Evolutionary conservation across 2,113 vertebrate species (phyloP).

Genomic region (Notechis scutatus): DNA sequence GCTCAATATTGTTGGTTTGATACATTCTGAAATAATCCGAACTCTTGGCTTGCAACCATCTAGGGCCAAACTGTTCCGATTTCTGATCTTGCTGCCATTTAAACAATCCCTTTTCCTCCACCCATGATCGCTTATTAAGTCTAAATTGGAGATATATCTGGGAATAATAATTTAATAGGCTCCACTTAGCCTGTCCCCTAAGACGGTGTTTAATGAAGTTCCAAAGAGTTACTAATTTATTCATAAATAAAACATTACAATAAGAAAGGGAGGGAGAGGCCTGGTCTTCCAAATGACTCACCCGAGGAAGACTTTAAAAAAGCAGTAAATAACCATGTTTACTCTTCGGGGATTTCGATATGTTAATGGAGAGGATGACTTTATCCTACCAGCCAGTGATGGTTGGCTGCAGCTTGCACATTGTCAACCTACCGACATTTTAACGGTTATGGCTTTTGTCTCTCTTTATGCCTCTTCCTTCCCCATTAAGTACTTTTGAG

Average conservation of each 20-base stretch:
- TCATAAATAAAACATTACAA: slow-evolving; percentile 58
- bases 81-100: slow-evolving; percentile 15
- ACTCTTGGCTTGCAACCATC: background rate
- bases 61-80: slow-evolving; percentile 16
- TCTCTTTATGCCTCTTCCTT: background rate
- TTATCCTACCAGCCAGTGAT: background rate
- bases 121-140: slow-evolving; percentile 59
- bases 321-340: slow-evolving; percentile 18
- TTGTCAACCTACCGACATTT: background rate
- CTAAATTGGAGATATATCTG: slow-evolving; percentile 57
- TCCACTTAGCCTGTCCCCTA: slow-evolving; percentile 38
- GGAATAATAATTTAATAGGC: slow-evolving; percentile 57
- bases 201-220: slow-evolving; percentile 53
- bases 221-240: slow-evolving; percentile 47
- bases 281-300: slow-evolving; percentile 32
- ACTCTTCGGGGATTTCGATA: background rate
- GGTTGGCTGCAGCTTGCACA: rapidly evolving
- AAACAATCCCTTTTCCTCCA: slow-evolving; percentile 55
- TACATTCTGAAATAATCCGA: background rate
- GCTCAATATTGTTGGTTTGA: background rate
- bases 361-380: background rate
- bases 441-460: background rate
- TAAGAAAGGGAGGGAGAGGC: background rate
- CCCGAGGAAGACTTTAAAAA: slow-evolving; percentile 36
- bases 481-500: slow-evolving; percentile 1